A percentile compares a stretch with the other conserved stretches of the same genome.
Evolutionary conservation across 2,888 invertebrate species (phyloP).

Genomic region (Merodon equestris): DNA sequence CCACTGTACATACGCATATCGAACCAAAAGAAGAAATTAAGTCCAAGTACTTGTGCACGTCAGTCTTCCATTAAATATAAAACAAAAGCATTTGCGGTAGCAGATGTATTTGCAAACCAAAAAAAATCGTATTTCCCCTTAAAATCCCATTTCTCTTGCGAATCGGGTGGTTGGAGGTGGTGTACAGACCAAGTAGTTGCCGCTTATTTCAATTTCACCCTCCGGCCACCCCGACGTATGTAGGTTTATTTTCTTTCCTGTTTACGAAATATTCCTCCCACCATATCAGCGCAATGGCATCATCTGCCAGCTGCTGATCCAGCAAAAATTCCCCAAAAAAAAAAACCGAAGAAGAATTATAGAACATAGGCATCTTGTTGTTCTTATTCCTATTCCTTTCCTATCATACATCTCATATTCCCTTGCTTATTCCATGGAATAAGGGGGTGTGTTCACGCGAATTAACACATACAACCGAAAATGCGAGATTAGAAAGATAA

Average conservation of each 20-base stretch:
- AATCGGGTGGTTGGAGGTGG: not conserved
- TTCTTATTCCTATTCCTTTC: no score
- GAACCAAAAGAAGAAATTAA: not conserved
- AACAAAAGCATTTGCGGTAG: constrained; percentile 47
- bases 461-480: constrained; percentile 38
- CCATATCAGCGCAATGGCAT: constrained; percentile 20
- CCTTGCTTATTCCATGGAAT: constrained; percentile 44
- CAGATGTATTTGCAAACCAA: constrained; percentile 52
- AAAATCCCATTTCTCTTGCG: constrained; percentile 20
- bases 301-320: constrained; percentile 66
- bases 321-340: constrained; percentile 8
- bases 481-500: constrained; percentile 1
- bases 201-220: constrained; percentile 48
- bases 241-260: constrained; percentile 29
- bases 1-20: no score
- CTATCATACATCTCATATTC: constrained; percentile 10
- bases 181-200: constrained; percentile 38
- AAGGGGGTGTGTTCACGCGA: constrained; percentile 56
- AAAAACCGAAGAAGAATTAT: constrained; percentile 10
- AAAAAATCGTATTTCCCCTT: constrained; percentile 33
- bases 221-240: constrained; percentile 4
- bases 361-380: not conserved
- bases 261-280: constrained; percentile 53
- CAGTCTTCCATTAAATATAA: constrained; percentile 11
- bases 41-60: not conserved